A percentile compares a stretch with the other conserved stretches of the same genome.
These are phyloP conservation scores for Dromaius novaehollandiae DNA, from an alignment of 2,113 vertebrate species.

Conservation along the genomic window DNA sequence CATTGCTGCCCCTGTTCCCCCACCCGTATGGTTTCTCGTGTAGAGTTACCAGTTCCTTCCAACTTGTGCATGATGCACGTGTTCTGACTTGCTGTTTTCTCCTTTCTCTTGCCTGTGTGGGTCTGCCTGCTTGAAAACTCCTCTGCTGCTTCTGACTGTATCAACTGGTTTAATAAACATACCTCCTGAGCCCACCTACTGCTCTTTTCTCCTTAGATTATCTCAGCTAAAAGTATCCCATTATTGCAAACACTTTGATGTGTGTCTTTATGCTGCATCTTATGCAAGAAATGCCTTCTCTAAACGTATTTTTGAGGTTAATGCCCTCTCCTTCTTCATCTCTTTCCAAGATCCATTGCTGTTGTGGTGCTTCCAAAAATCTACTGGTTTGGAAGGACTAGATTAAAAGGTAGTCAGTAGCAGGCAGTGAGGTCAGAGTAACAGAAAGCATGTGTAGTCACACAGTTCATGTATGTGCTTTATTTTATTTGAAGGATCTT, in stretches of 20 bases:
- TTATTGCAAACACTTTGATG: conserved; percentile 42
- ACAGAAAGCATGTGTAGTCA: background rate
- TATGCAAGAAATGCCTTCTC: conserved; percentile 47
- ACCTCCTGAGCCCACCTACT: background rate
- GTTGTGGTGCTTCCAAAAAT: background rate
- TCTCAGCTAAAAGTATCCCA: conserved; percentile 32
- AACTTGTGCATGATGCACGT: background rate
- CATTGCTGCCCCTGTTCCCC: too few relatives aligned
- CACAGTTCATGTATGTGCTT: background rate
- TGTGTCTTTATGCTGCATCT: conserved; percentile 19
- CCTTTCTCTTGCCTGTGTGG: background rate
- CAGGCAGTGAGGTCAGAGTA: background rate
- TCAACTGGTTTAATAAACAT: background rate
- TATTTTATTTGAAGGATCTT: background rate
- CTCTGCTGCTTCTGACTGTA: too few relatives aligned
- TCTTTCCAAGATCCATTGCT: background rate
- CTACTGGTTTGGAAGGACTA: background rate
- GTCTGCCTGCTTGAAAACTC: too few relatives aligned
- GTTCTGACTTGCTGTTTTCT: background rate
- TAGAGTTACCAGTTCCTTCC: background rate
- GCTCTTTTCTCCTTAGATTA: background rate
- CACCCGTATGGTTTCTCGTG: background rate
- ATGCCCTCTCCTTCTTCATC: conserved; percentile 28
- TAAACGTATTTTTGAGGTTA: conserved; percentile 24
- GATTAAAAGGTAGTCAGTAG: background rate